Base-by-base conservation (phyloP, 2,113 vertebrate genomes). In the Diglossa brunneiventris region DNA sequence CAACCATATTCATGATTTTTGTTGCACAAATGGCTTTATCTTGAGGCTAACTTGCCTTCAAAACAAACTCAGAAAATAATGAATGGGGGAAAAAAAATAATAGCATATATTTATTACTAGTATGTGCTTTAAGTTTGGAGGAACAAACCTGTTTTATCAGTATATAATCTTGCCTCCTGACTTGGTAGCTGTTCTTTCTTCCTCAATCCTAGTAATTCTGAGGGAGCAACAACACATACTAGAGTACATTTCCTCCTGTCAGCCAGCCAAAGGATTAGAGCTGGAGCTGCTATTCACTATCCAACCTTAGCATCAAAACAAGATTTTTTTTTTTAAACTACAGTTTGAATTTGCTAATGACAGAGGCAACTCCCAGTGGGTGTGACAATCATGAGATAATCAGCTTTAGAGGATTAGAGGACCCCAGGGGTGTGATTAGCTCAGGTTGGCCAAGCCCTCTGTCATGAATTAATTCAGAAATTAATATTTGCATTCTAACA, bases 331-430 rank as follows among this genome's bases (percentile, higher is more conserved):
- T 92, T 85, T 74, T 28, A 20, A 85, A 89, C 85, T 95, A 61
- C 3, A 10, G 30, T 95, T 83, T 86, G 82, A 80, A 92, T 93
- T 96, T 95, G 52, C 52, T 95, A 91, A 94, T 96, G 47, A 89
- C 69, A 88, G 91, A 92, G 44, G 83, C 73, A 92, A 94, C 82
- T 95, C 95, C 93, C 67, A 68, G 78, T 90, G 91, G 95, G 62
- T 93, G 94, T 94, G 86, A 83, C 78, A 96, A 96, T 89, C 76
- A 85, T 90, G 52, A 95, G 64, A 81, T 93, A 89, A 88, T 94
- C 95, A 95, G 95, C 94, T 95, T 97, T 89, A 55, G 90, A 92
- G 87, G 95, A 92, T 91, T 96, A 68, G 61, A 91, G 90, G 91
- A 91, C 68, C 89, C 83, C 89, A 94, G 59, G 53, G 75, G 72